Evolutionary conservation across 1,140 invertebrate genomes (phyloP).

Genomic region (Episyrphus balteatus): DNA sequence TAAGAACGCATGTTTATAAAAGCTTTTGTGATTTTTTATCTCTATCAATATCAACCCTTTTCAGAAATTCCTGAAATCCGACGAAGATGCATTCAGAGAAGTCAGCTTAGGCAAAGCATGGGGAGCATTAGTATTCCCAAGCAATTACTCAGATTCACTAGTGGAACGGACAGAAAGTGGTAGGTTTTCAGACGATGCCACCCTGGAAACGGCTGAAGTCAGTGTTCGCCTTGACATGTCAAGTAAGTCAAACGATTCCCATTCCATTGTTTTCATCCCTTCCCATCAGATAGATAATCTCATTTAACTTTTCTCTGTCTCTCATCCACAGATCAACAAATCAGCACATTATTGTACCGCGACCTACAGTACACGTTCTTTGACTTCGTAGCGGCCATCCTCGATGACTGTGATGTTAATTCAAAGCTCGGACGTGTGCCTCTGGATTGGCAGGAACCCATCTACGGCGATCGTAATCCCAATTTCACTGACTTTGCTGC

Average conservation of each 20-base stretch:
- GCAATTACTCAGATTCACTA: constrained; percentile 72
- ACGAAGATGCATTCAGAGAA: constrained; percentile 50
- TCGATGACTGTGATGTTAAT: constrained; percentile 57
- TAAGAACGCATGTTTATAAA: too few relatives aligned
- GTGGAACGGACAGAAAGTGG: constrained; percentile 57
- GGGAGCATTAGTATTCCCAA: constrained; percentile 68
- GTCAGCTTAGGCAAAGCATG: constrained; percentile 67
- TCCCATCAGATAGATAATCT: background rate
- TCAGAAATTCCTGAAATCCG: constrained; percentile 40
- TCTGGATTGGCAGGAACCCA: constrained; percentile 65
- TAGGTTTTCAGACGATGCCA: constrained; percentile 54
- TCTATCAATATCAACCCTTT: too few relatives aligned
- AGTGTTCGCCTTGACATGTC: constrained; percentile 79
- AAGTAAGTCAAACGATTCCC: constrained; percentile 49
- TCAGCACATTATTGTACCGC: constrained; percentile 66
- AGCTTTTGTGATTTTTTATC: background rate
- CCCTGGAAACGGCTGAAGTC: constrained; percentile 60
- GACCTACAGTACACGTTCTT: constrained; percentile 64
- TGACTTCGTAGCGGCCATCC: constrained; percentile 55
- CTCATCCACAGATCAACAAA: constrained; percentile 72
- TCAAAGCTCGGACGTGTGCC: constrained; percentile 59
- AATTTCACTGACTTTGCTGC: constrained; percentile 92
- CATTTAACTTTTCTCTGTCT: background rate
- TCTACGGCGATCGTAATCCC: constrained; percentile 73
- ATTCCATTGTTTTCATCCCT: too few relatives aligned